A percentile compares a stretch with the other conserved stretches of the same genome.
Conservation (phyloP, 2,888 invertebrate genomes). For the Drosophila pseudotakahashii region DNA sequence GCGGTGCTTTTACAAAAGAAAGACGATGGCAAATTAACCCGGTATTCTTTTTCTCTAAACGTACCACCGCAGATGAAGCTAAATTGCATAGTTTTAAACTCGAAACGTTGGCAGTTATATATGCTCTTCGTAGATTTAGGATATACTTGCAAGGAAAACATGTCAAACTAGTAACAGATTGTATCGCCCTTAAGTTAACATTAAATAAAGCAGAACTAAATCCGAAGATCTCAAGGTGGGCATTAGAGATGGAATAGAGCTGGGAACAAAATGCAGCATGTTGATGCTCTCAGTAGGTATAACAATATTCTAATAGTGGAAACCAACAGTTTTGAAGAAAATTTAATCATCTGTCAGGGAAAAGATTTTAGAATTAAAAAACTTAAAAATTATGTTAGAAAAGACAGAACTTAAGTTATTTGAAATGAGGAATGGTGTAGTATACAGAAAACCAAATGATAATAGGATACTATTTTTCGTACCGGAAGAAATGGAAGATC, state of each 20-base stretch:
- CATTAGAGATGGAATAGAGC: background rate
- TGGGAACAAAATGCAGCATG: background rate
- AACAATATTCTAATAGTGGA: background rate
- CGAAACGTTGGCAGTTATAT: background rate
- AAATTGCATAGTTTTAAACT: background rate
- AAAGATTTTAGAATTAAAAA: background rate
- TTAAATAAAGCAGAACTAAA: slow-evolving; percentile 1
- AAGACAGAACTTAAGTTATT: background rate
- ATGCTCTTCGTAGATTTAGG: background rate
- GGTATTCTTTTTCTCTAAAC: background rate
- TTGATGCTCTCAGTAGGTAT: background rate
- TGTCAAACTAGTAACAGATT: background rate
- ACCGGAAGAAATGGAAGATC: slow-evolving; percentile 1
- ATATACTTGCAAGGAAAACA: background rate
- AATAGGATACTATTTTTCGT: background rate
- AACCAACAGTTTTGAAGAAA: background rate
- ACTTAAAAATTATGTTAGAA: background rate
- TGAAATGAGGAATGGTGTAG: background rate
- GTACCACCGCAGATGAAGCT: background rate
- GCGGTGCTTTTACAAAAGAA: slow-evolving; percentile 2
- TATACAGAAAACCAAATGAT: background rate
- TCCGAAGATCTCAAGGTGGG: background rate
- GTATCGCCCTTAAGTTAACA: background rate
- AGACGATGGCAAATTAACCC: background rate
- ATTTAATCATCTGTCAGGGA: background rate